Evolutionary conservation across 2,113 vertebrate genomes (phyloP).

Genomic region (Festucalex cinctus): DNA sequence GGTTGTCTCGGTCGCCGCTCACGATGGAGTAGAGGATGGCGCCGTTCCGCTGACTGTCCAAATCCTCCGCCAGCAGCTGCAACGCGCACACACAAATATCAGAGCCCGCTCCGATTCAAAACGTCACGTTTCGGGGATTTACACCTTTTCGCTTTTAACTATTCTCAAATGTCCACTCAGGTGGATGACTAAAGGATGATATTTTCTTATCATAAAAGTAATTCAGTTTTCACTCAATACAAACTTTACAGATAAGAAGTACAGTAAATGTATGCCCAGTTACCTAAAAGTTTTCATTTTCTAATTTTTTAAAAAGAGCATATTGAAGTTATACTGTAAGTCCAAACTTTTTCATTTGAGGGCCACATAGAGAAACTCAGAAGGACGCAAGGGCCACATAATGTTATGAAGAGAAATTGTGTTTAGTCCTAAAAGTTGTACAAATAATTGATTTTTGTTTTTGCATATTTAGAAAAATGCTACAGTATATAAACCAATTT

Average conservation of each 20-base stretch:
- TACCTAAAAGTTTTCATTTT: background rate
- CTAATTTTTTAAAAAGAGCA: background rate
- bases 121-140: constrained; percentile 4
- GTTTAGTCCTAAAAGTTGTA: too few relatives aligned
- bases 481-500: too few relatives aligned
- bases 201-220: background rate
- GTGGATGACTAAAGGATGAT: background rate
- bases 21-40: constrained; percentile 88
- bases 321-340: background rate
- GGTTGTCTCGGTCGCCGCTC: constrained; percentile 84
- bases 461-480: too few relatives aligned
- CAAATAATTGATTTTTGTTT: too few relatives aligned
- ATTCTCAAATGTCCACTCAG: background rate
- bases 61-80: constrained; percentile 90
- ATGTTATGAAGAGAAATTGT: too few relatives aligned
- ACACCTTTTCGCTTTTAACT: background rate
- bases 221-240: background rate
- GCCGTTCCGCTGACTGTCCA: constrained; percentile 86
- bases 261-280: background rate
- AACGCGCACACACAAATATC: constrained; percentile 12
- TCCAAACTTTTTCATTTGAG: too few relatives aligned
- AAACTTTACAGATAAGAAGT: background rate
- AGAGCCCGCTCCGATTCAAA: background rate
- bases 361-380: too few relatives aligned
- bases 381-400: too few relatives aligned